Conservation (phyloP, 2,888 invertebrate genomes). For the Scaptomyza reducta region DNA sequence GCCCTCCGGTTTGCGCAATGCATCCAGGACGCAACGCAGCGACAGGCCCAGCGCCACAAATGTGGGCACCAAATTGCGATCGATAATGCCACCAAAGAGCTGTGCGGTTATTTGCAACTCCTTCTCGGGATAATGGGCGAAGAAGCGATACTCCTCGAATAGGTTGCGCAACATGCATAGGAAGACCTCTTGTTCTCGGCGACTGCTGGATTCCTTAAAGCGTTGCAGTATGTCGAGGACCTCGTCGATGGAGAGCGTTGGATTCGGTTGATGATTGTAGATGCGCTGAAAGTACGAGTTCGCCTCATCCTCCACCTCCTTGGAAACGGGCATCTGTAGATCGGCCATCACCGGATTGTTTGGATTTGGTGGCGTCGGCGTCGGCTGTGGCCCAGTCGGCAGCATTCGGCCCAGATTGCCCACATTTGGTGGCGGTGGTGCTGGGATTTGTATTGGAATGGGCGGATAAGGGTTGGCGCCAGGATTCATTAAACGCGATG, state of each 20-base stretch:
- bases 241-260: slow-evolving; percentile 96
- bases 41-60: slow-evolving; percentile 94
- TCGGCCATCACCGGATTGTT: slow-evolving; percentile 89
- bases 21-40: slow-evolving; percentile 95
- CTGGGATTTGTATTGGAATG: slow-evolving; percentile 85
- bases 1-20: slow-evolving; percentile 95
- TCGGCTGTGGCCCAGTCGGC: slow-evolving; percentile 85
- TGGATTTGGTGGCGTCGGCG: slow-evolving; percentile 80
- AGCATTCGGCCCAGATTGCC: slow-evolving; percentile 89
- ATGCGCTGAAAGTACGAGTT: slow-evolving; percentile 99
- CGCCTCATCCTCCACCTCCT: slow-evolving; percentile 99
- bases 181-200: slow-evolving; percentile 95
- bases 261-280: slow-evolving; percentile 98
- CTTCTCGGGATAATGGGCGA: slow-evolving; percentile 99
- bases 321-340: slow-evolving; percentile 92
- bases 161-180: slow-evolving; percentile 98
- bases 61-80: slow-evolving; percentile 95
- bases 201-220: slow-evolving; percentile 95
- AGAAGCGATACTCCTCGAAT: slow-evolving; percentile 99
- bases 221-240: slow-evolving; percentile 97
- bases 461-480: slow-evolving; percentile 90
- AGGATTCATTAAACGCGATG: slow-evolving; percentile 90
- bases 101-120: slow-evolving; percentile 98
- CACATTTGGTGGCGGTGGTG: slow-evolving; percentile 86
- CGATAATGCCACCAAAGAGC: slow-evolving; percentile 98